Evolutionary conservation across 2,888 invertebrate species (phyloP), one percentile per base, ranked within the genome.

Genomic region (Hipparchia semele): DNA sequence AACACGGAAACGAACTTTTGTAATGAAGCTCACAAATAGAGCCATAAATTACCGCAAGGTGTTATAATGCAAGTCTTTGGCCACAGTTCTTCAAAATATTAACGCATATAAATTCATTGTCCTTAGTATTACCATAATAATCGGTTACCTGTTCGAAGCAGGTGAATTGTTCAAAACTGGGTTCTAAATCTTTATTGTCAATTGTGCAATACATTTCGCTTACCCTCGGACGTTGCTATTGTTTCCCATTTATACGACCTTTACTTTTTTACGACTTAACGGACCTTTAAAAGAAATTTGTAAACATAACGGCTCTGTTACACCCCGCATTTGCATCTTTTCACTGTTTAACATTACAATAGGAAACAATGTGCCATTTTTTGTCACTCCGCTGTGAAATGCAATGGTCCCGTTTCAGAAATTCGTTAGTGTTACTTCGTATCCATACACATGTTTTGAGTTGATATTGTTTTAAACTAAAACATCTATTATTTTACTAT

Each of bases 1-100:
- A 90, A 92, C 90, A 91, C 90, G 92, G 92, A 94, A 92, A 93
- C 86, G 86, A 85, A 89, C 87, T 89, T 91, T 93, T 93, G 91
- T 92, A 88, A 87, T 86, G 84, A 88, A 83, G 82, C 85, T 81
- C 82, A 86, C 84, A 87, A 90, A 91, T 87, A 90, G 86, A 84
- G 84, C 86, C 84, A 91, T 94, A 94, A 92, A 94, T 93, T 89
- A 92, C 86, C 83, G 83, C 89, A 92, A 93, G 92, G 92, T 92
- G 93, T 89, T 88, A 86, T 86, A 85, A 78, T 85, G 84, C 82
- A 84, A 85, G 82, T 80, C 83, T 86, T 86, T 87, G 88, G 88
- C 94, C 94, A 89, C 94, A 93, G 87, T 90, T 84, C 86, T 84
- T 88, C 86, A 90, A 92, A 92, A 94, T 88, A 91, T 89, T 87